Evolutionary conservation across 2,797 vertebrate species (phyloP), one percentile per base, ranked within the genome.

Genomic region (Bothrops alternatus): DNA sequence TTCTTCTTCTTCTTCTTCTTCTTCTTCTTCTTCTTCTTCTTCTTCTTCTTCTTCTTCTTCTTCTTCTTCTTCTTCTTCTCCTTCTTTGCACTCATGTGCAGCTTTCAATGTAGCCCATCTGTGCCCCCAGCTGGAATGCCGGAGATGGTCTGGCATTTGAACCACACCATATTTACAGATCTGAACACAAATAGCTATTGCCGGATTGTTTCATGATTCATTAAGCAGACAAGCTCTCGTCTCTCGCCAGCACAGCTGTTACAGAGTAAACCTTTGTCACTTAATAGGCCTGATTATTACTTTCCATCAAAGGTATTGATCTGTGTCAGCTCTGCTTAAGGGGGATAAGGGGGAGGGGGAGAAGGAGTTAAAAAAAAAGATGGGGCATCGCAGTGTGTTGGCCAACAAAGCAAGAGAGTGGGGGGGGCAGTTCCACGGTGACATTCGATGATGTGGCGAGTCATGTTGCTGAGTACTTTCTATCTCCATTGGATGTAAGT

Each of bases 151-250:
- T 99, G 99, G 99, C 99, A 99, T 99, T 99, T 99, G 99, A 99
- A 99, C 98, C 98, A 98, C 98, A 98, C 99, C 99, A 99, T 99
- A 99, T 99, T 99, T 99, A 99, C 99, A 99, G 99, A 99, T 99
- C 99, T 99, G 99, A 99, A 99, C 99, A 99, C 99, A 99, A 99
- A 99, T 99, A 99, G 99, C 99, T 98, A 99, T 98, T 99, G 99
- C 99, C 99, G 99, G 99, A 99, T 99, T 99, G 99, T 99, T 99
- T 99, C 99, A 99, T 99, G 99, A 99, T 99, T 99, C 99, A 99
- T 99, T 99, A 99, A 99, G 99, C 99, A 99, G 99, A 99, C 99
- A 99, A 99, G 99, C 98, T 99, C 98, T 98, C 98, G 98, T 98
- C 98, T 98, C 98, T 98, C 98, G 98, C 99, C 98, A 99, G 99